Evolutionary conservation across 1,140 invertebrate species (phyloP).

Genomic region (Platyscapa corneri): DNA sequence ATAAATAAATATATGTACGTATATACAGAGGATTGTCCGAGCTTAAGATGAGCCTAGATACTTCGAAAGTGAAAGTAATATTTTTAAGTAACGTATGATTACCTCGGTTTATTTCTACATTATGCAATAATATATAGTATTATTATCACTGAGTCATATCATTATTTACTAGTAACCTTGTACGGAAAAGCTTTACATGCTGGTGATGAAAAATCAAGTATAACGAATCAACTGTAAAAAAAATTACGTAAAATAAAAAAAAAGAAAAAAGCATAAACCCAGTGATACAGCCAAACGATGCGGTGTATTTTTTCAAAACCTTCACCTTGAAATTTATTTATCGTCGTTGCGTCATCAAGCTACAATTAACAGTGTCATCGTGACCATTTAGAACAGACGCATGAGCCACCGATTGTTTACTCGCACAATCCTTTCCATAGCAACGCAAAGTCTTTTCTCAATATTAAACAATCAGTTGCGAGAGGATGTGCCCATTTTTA

Average conservation of each 20-base stretch:
- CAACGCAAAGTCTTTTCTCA: not conserved
- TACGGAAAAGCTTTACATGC: not conserved
- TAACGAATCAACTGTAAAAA: not conserved
- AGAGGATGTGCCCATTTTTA: not conserved
- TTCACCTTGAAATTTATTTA: slow-evolving; percentile 45
- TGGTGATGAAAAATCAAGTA: not conserved
- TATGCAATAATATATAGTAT: not conserved
- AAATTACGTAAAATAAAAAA: not conserved
- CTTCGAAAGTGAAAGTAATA: not conserved
- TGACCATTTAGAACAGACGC: slow-evolving; percentile 9
- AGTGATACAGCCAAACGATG: not conserved
- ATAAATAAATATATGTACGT: too few relatives aligned
- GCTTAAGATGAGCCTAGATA: not conserved
- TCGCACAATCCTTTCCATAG: not conserved
- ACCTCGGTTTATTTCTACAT: not conserved
- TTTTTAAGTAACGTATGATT: not conserved
- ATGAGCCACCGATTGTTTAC: not conserved
- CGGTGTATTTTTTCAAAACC: not conserved
- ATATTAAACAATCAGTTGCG: not conserved
- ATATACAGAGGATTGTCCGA: too few relatives aligned
- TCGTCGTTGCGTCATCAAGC: slow-evolving; percentile 25
- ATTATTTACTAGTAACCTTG: not conserved
- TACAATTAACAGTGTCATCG: slow-evolving; percentile 7
- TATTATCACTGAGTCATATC: not conserved
- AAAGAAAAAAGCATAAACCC: not conserved